phyloP scores from a whole-genome alignment of 64 coral and sea anemone species.

The Montipora capricornis region DNA sequence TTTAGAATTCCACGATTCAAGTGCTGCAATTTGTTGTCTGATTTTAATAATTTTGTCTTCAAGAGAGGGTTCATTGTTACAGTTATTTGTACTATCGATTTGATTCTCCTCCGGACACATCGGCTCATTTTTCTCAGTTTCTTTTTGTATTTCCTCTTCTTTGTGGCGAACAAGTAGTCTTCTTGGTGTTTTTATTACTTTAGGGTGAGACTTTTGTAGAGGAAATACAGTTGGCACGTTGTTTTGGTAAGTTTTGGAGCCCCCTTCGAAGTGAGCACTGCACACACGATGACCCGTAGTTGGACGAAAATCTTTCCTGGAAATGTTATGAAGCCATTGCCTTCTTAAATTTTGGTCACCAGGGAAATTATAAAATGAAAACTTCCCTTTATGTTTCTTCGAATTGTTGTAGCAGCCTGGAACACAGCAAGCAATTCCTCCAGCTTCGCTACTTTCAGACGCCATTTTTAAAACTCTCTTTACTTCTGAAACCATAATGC shows the following conservation, averaged over 20 bases:
- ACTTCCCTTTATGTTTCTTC: slow-evolving; percentile 41
- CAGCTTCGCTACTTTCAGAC: background rate
- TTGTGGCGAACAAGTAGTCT: slow-evolving; percentile 13
- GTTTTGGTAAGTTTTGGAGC: slow-evolving; percentile 48
- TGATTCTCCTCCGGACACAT: background rate
- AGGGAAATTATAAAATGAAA: slow-evolving; percentile 48
- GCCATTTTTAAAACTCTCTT: no score
- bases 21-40: slow-evolving; percentile 24
- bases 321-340: slow-evolving; percentile 35
- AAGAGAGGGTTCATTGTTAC: background rate
- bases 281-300: slow-evolving; percentile 45
- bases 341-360: slow-evolving; percentile 15
- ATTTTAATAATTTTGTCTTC: slow-evolving; percentile 13
- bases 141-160: slow-evolving; percentile 5
- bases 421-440: slow-evolving; percentile 43
- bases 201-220: slow-evolving; percentile 23
- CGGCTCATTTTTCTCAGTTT: background rate
- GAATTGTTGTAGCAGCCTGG: slow-evolving; percentile 32
- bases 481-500: no score
- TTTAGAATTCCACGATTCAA: slow-evolving; percentile 26
- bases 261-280: slow-evolving; percentile 52
- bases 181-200: slow-evolving; percentile 23
- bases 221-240: slow-evolving; percentile 65
- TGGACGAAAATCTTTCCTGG: slow-evolving; percentile 34
- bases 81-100: background rate